Evolutionary conservation across 2,888 invertebrate species (phyloP), one percentile per base, ranked within the genome.

Genomic region (Nemotelus pantherinus): DNA sequence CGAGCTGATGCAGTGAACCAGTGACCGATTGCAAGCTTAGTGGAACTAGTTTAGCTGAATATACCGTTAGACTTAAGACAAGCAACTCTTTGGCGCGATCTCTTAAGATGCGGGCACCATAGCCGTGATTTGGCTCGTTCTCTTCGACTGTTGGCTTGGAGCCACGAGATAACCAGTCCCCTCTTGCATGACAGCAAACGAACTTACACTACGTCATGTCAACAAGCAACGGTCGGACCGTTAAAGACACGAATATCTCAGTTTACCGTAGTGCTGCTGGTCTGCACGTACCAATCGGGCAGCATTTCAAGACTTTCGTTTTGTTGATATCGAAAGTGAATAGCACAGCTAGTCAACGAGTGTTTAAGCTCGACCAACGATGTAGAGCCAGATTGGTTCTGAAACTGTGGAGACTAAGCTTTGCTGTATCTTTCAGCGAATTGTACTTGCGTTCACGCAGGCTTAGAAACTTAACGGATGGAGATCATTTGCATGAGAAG

Each of bases 1-100:
- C 60, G 10, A 50, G 48, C 53, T 47, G 72, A 57, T 78, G 76
- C 47, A 78, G 71, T 72, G 72, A 76, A 53, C 76, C 63, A 72
- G 67, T 77, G 77, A 76, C 60, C 72, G 76, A 76, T 76, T 72
- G 58, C 58, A 71, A 78, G 48, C 78, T 64, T 58, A 25, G 7
- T 45, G n/a, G 41, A 74, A 60, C 74, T 60, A 60, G 72, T 72
- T 72, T 58, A 10, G 60, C 70, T 60, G 74, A 60, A 74, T 63
- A 60, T 74, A 74, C 74, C 60, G 74, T 74, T 74, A 74, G 74
- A 10, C 4, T 71, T 53, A 44, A 41, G 48, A 48, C 7, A 63
- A 63, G 6, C 63, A 39, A 63, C 74, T 74, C 60, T 74, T 70
- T 48, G 39, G 48, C 39, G 25, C 10, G 2, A 25, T 71, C 72